Evolutionary conservation across 1,140 invertebrate genomes (phyloP).

Genomic region (Hesperophylax magnus): DNA sequence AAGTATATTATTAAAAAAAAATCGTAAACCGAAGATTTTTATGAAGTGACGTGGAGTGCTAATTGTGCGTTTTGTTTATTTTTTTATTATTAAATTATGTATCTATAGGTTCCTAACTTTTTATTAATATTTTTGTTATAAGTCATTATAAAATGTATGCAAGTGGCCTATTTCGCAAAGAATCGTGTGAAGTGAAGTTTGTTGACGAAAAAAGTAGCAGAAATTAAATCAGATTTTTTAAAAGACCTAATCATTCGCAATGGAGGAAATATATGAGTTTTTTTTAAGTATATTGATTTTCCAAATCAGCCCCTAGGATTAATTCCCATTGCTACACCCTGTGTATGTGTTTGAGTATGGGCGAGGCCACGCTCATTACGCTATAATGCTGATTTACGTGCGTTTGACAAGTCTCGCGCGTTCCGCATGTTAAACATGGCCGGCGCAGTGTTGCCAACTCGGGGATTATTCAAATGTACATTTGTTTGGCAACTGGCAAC

Average conservation of each 20-base stretch:
- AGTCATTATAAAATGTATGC: too few relatives aligned
- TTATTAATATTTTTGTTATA: too few relatives aligned
- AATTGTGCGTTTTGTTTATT: too few relatives aligned
- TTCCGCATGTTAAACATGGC: conserved; percentile 36
- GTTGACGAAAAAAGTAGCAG: too few relatives aligned
- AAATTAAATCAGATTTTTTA: background rate
- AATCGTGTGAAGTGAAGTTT: too few relatives aligned
- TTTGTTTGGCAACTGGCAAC: conserved; percentile 21
- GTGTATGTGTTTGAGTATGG: conserved; percentile 25
- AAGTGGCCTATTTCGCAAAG: too few relatives aligned
- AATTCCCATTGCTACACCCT: background rate
- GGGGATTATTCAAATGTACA: conserved; percentile 40
- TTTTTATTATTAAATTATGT: too few relatives aligned
- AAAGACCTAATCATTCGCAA: background rate
- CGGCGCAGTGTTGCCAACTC: conserved; percentile 22
- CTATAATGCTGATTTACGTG: conserved; percentile 50
- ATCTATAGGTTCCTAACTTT: too few relatives aligned
- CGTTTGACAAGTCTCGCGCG: conserved; percentile 44
- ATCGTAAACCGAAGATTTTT: too few relatives aligned
- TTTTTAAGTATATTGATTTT: background rate
- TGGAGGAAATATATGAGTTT: background rate
- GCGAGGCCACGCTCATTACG: conserved; percentile 44
- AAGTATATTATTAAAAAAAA: too few relatives aligned
- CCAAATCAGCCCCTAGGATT: background rate
- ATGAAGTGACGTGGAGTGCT: too few relatives aligned